Evolutionary conservation across 2,888 invertebrate species (phyloP).

Genomic region (Abscondita cerata): DNA sequence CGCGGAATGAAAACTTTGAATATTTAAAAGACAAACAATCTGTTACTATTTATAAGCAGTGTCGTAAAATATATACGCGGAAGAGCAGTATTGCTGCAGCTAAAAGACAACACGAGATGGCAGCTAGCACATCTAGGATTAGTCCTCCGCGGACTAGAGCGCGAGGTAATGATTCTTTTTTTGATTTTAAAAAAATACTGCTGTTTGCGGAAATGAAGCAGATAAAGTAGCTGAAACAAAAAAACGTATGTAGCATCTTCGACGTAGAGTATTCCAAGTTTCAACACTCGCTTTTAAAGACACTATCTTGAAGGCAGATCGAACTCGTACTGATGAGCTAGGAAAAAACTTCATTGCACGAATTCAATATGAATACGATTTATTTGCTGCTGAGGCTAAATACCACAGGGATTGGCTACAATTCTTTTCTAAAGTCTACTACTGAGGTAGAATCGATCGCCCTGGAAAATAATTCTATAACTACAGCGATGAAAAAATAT

Average conservation of each 20-base stretch:
- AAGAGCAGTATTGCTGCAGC: no score
- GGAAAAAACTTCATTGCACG: not conserved
- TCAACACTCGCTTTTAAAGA: not conserved
- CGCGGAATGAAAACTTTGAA: not conserved
- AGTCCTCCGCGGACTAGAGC: conserved; percentile 14
- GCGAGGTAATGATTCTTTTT: conserved; percentile 37
- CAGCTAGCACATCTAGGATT: no score
- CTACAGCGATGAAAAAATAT: conserved; percentile 49
- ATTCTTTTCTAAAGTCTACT: conserved; percentile 40
- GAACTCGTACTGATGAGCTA: not conserved
- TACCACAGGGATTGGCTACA: not conserved
- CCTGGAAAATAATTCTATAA: not conserved
- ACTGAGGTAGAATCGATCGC: not conserved
- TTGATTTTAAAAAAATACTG: conserved; percentile 42
- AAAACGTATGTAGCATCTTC: no score
- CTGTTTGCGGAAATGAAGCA: conserved; percentile 50
- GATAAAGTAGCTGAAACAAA: conserved; percentile 47
- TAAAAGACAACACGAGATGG: no score
- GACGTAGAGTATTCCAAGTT: not conserved
- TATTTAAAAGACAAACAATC: no score
- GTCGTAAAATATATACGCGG: no score
- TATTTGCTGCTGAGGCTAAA: not conserved
- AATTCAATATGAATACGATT: not conserved
- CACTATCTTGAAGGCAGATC: not conserved
- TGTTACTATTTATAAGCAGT: no score